Conservation (phyloP, 2,888 invertebrate genomes). For the Synanthedon formicaeformis region DNA sequence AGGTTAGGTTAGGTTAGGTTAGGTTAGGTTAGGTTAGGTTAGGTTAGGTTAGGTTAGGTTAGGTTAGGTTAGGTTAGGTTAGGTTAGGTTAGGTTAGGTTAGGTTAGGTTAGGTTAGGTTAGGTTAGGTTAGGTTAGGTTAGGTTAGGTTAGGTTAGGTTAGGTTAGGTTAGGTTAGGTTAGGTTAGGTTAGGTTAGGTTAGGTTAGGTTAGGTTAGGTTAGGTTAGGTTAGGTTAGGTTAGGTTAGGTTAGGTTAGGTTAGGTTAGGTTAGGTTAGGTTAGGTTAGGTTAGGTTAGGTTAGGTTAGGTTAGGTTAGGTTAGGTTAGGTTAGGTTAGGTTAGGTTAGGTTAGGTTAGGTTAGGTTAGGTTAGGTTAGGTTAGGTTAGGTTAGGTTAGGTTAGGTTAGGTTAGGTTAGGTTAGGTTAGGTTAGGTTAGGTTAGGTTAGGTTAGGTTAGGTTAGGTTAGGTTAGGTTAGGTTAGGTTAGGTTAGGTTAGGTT, state of each 20-base stretch:
- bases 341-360: conserved; percentile 11
- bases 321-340: conserved; percentile 10
- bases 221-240: conserved; percentile 14
- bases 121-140: conserved; percentile 1
- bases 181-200: conserved; percentile 13
- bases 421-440: conserved; percentile 1
- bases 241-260: conserved; percentile 13
- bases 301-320: conserved; percentile 3
- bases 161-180: conserved; percentile 2
- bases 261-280: conserved; percentile 13
- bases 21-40: conserved; percentile 12
- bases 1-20: conserved; percentile 13
- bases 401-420: no score
- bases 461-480: conserved; percentile 5
- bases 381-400: background rate
- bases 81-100: conserved; percentile 14
- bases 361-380: conserved; percentile 4
- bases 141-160: background rate
- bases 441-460: conserved; percentile 3
- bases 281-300: conserved; percentile 5
- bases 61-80: conserved; percentile 3
- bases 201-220: conserved; percentile 16
- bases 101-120: conserved; percentile 4
- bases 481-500: conserved; percentile 7
- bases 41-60: conserved; percentile 5